phyloP scores from a whole-genome alignment of 2,113 vertebrate species.

The Carassius carassius region DNA sequence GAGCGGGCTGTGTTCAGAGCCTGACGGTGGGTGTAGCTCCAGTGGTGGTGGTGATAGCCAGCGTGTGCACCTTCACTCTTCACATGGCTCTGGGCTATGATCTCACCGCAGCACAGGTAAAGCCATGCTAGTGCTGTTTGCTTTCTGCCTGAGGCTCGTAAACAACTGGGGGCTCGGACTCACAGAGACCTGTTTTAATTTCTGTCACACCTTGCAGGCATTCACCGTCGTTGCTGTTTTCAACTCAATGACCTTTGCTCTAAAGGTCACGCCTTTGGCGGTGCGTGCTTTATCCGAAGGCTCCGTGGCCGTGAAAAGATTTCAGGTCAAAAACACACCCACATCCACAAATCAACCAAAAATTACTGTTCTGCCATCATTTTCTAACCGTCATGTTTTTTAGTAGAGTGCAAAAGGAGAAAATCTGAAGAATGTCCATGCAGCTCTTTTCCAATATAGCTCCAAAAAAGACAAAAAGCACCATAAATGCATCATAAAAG shows the following conservation, averaged over 20 bases:
- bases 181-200: not conserved
- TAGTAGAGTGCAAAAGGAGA: not conserved
- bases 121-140: not conserved
- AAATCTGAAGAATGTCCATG: not conserved
- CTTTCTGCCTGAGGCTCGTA: not conserved
- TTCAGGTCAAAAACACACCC: conserved; percentile 70
- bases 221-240: conserved; percentile 82
- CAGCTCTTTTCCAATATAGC: not conserved
- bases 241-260: conserved; percentile 82
- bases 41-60: conserved; percentile 77
- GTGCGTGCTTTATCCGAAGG: conserved; percentile 78
- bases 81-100: conserved; percentile 80
- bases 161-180: not conserved
- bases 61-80: conserved; percentile 81
- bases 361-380: not conserved
- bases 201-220: conserved; percentile 64
- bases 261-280: conserved; percentile 79
- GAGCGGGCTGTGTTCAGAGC: conserved; percentile 76
- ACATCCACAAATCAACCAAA: not conserved
- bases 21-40: conserved; percentile 78
- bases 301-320: conserved; percentile 76
- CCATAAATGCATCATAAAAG: no score
- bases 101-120: conserved; percentile 80
- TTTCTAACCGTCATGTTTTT: not conserved
- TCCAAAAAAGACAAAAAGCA: not conserved